phyloP scores from a whole-genome alignment of 2,888 invertebrate genomes.

The Phoronis australis region DNA sequence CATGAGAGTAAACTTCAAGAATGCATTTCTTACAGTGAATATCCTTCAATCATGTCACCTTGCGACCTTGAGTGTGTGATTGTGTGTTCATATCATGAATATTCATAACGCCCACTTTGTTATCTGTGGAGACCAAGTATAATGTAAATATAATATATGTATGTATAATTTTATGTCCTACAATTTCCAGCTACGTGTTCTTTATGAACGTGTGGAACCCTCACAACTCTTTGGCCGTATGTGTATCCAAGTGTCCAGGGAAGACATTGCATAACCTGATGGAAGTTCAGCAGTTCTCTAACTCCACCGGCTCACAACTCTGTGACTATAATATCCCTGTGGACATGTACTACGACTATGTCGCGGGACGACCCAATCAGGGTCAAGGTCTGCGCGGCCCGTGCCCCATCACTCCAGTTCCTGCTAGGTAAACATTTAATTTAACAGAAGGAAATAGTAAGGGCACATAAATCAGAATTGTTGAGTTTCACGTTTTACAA shows the following conservation, averaged over 20 bases:
- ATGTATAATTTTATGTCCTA: no score
- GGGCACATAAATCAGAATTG: no score
- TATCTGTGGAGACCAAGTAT: no score
- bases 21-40: no score
- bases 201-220: constrained; percentile 77
- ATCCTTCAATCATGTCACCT: no score
- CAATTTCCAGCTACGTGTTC: constrained; percentile 66
- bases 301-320: constrained; percentile 55
- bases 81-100: no score
- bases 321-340: constrained; percentile 21
- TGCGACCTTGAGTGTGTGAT: no score
- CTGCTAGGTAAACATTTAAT: constrained; percentile 69
- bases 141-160: no score
- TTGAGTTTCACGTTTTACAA: no score
- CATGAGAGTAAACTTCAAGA: no score
- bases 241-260: constrained; percentile 82
- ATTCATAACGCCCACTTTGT: no score
- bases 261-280: constrained; percentile 60
- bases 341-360: constrained; percentile 16
- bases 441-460: no score
- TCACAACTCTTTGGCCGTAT: constrained; percentile 74
- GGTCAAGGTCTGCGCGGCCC: constrained; percentile 58
- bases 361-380: constrained; percentile 1
- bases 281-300: constrained; percentile 70
- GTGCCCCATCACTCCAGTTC: constrained; percentile 74